Conservation (phyloP, 2,888 invertebrate species). For the Camponotus fellah region DNA sequence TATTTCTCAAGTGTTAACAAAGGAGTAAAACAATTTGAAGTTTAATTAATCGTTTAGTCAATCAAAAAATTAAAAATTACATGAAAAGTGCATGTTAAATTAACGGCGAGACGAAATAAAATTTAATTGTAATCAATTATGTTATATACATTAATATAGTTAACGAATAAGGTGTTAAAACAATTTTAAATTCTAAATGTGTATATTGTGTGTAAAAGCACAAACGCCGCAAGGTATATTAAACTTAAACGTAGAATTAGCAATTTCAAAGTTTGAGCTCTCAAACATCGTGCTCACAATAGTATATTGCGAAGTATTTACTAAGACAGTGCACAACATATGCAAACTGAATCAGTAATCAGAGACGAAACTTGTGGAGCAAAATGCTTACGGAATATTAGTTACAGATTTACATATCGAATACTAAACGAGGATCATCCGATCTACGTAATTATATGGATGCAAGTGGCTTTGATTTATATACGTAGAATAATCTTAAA, state of each 20-base stretch:
- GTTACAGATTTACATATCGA: background rate
- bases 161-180: too few species aligned
- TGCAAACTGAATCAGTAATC: constrained; percentile 28
- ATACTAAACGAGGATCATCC: background rate
- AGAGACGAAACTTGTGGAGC: background rate
- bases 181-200: background rate
- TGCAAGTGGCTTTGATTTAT: background rate
- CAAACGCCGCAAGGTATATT: background rate
- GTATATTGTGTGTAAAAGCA: constrained; percentile 7
- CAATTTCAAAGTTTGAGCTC: constrained; percentile 13
- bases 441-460: background rate
- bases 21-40: background rate
- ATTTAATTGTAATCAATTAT: constrained; percentile 16
- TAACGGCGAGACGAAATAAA: background rate
- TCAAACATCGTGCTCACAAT: background rate
- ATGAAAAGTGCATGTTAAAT: background rate
- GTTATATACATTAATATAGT: background rate
- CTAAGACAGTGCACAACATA: background rate
- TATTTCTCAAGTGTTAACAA: background rate
- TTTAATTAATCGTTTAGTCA: background rate
- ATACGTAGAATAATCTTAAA: background rate
- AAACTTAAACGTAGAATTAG: constrained; percentile 7
- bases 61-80: background rate
- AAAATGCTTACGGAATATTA: background rate
- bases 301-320: background rate